Base-by-base conservation (phyloP, 30 jellyfish, hydroid and myxozoan genomes). In the Hydractinia symbiolongicarpus region DNA sequence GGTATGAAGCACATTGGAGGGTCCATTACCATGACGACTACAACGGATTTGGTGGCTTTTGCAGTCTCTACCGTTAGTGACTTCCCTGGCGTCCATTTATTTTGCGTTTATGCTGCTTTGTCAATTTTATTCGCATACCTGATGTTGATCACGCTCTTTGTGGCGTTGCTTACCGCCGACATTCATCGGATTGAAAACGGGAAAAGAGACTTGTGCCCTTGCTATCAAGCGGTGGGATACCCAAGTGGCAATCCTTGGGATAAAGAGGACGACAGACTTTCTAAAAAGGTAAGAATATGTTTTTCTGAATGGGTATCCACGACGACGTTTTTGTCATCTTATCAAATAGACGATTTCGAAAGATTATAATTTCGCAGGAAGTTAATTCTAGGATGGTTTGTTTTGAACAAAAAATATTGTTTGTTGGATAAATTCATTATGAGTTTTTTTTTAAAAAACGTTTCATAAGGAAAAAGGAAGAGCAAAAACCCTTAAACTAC, bases 1-100 rank as follows among this genome's bases (percentile, higher is more conserved):
- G 80, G 60, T 14, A 71, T 71, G 80, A 71, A 71, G 50, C 80
- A 71, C 60, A 71, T 71, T 19, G 80, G 80, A n/a, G 80, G 90
- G 6, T 70, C 95, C 50, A 76, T 86, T 8, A 86, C 95, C 50
- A 86, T 87, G 95, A 87, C 95, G 57, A 87, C 95, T 30, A 30
- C 76, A 68, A 81, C 95, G 4, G 95, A 87, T 54, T 62, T 87
- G 72, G 95, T 87, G 11, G 95, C 95, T n/a, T 87, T 87, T 62
- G 85, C 91, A 6, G 95, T 82, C 30, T 70, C 91, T 67, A 87
- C 89, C 52, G 71, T 73, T 13, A 74, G 85, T 54, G 91, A 81
- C 51, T 87, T 87, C 79, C 88, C 92, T 57, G 95, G 88, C 9
- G 79, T 87, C 64, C 89, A 68, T 50, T 72, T 67, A 44, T 87